Base-by-base conservation (phyloP, 2,888 invertebrate species). In the Drosophila paranaensis region DNA sequence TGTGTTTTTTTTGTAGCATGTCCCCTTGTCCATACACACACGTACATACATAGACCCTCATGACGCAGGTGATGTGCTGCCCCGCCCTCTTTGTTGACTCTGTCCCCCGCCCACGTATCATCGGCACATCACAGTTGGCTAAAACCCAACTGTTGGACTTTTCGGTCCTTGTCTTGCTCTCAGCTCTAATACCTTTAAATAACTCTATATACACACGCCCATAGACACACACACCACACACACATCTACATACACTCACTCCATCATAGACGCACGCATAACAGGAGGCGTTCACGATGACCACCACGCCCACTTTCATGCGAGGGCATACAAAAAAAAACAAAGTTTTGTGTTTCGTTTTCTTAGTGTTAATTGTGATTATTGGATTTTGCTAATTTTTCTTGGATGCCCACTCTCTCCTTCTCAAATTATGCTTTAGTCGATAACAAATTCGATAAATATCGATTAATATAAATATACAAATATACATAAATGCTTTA, bases 111-210 rank as follows among this genome's bases (percentile, higher is more conserved):
- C 43, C 55, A 11, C 9, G 5, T 20, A n/a, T 8, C 35, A 48
- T 64, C 48, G 67, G 80, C 86, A 91, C 86, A 90, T 91, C 91
- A 91, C 90, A 91, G 91, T 84, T 88, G 71, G 30, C 46, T 58
- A 57, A 57, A 53, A 39, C 14, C 20, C 69, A 88, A 89, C 92
- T 92, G 92, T 93, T 93, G 93, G 92, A 93, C 91, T 92, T 90
- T 91, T 91, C 91, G 92, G 93, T 93, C 93, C 93, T 92, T 93
- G 93, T 92, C 92, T 74, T 78, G 81, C 83, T 50, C 30, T 50
- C 54, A 60, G n/a, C 25, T 56, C 42, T 53, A 66, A 57, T 51
- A 68, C 53, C 16, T 57, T 53, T 70, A 69, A 70, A 60, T 84
- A 37, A 54, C 58, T 74, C n/a, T 74, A 46, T 55, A 60, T 35